Base-by-base conservation (phyloP, 2,113 vertebrate species). In the Pterocles gutturalis region DNA sequence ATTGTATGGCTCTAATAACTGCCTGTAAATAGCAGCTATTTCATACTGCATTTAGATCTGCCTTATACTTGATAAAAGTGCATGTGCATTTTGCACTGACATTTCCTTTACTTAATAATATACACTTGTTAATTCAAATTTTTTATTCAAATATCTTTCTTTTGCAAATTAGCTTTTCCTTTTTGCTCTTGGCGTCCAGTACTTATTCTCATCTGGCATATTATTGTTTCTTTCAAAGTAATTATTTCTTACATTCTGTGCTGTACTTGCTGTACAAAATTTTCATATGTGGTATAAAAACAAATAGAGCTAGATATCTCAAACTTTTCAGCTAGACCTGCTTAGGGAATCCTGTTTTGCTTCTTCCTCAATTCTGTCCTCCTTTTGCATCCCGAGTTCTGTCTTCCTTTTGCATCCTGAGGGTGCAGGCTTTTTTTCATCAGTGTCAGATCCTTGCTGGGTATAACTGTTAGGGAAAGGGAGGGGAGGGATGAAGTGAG, bases 101-200 rank as follows among this genome's bases (percentile, higher is more conserved):
- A 18, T 61, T 80, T 65, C 19, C 69, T 73, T 93, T 75, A 16
- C 31, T 73, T 77, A 69, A 14, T 69, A 57, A 72, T 31, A 36
- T 0, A 29, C 2, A 10, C 45, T 72, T 91, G 66, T n/a, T 7
- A 79, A 90, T 92, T 87, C 16, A 83, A 28, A 24, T 53, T 53
- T 72, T 69, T 70, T 20, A 92, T 78, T 93, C 62, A 87, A 45
- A 17, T 91, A 66, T 26, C 60, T 89, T 82, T 87, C 61, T 94
- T 82, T 71, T 82, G 77, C 65, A 82, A 58, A 94, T 89, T 54
- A 83, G 12, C 20, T 89, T n/a, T 86, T 95, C 58, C 62, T 90
- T 26, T 55, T 73, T 11, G 5, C n/a, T 77, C 34, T 58, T 78
- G 60, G 51, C 38, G 41, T 72, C 49, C 25, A 51, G 21, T 60